Conservation (phyloP, 35 echinoderm and acorn worm species). For the Lytechinus pictus region DNA sequence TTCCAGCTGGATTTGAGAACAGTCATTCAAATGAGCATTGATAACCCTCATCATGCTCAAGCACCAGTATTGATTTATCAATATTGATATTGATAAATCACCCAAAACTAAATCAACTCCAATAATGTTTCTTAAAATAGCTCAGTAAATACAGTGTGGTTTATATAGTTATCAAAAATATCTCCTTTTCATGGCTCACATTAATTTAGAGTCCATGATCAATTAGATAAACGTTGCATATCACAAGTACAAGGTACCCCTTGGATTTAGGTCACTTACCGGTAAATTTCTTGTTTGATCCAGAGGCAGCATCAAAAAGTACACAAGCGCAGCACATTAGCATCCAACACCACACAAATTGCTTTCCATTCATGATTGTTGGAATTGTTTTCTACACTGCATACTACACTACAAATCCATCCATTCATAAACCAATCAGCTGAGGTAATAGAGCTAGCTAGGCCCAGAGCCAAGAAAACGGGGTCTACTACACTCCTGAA, state of each 20-base stretch:
- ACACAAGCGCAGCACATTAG: constrained; percentile 10
- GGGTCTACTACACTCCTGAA: neutral
- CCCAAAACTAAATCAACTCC: too few species aligned
- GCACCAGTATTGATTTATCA: too few species aligned
- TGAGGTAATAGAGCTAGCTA: constrained; percentile 24
- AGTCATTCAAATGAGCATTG: too few species aligned
- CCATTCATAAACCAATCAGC: constrained; percentile 51
- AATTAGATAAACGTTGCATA: neutral
- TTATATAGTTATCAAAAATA: neutral
- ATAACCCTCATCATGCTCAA: too few species aligned
- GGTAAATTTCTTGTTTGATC: constrained; percentile 20
- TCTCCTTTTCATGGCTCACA: neutral
- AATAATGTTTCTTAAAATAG: neutral
- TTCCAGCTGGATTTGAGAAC: too few species aligned
- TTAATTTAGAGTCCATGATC: neutral
- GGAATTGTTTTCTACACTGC: constrained; percentile 49
- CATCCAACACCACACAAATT: constrained; percentile 32
- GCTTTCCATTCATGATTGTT: constrained; percentile 26
- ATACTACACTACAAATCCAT: constrained; percentile 53
- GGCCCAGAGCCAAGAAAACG: constrained; percentile 28
- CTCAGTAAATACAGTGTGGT: too few species aligned
- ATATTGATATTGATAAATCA: too few species aligned
- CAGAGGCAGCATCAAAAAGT: constrained; percentile 19
- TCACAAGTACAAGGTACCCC: neutral
- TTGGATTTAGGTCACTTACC: constrained; percentile 3